These are phyloP conservation scores for Nannoperca obscura DNA, from an alignment of 2,797 vertebrate genomes.

Conservation along the genomic window DNA sequence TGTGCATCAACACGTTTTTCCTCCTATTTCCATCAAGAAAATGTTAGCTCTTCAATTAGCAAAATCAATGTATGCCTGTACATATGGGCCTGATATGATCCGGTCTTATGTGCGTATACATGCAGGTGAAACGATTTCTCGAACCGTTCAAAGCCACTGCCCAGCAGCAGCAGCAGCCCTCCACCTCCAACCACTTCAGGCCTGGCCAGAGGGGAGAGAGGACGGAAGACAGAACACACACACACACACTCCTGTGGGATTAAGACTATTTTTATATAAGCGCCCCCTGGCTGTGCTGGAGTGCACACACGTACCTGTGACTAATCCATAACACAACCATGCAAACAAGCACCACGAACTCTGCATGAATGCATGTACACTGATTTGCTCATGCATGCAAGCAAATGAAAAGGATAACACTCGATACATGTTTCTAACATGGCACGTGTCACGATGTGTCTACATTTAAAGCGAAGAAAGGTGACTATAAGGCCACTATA, in stretches of 20 bases:
- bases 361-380: conserved; percentile 27
- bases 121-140: conserved; percentile 27
- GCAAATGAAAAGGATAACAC: conserved; percentile 30
- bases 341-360: conserved; percentile 38
- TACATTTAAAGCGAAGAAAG: not conserved
- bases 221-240: conserved; percentile 60
- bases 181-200: conserved; percentile 53
- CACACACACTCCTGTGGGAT: conserved; percentile 65
- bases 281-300: conserved; percentile 70
- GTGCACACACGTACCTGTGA: conserved; percentile 75
- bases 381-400: conserved; percentile 40
- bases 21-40: not conserved
- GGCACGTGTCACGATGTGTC: not conserved
- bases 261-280: conserved; percentile 76
- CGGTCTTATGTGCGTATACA: conserved; percentile 12
- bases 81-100: not conserved
- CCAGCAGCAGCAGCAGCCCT: conserved; percentile 17
- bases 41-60: conserved; percentile 4
- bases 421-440: not conserved
- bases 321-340: conserved; percentile 62
- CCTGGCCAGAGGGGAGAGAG: conserved; percentile 61
- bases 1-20: not conserved
- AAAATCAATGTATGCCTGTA: not conserved
- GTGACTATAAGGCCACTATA: not conserved
- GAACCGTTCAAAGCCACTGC: conserved; percentile 12